Percentiles rank a stretch among this genome's conserved stretches.
phyloP scores from a whole-genome alignment of 1,140 invertebrate genomes.

The Ips typographus region DNA sequence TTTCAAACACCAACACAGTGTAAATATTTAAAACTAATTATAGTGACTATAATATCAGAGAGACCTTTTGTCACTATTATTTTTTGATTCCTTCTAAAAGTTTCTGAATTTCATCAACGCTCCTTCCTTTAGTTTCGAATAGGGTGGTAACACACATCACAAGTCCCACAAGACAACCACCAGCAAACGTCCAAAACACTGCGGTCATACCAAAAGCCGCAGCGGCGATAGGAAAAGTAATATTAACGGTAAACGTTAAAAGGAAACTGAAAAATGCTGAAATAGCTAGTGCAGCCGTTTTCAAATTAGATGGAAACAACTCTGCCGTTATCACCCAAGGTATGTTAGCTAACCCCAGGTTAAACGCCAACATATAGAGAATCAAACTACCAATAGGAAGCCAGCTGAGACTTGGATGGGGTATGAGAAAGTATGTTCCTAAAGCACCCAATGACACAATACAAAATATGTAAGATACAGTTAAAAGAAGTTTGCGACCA shows the following conservation, averaged over 20 bases:
- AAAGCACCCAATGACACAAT: slow-evolving; percentile 20
- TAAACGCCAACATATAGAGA: slow-evolving; percentile 40
- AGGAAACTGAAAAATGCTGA: slow-evolving; percentile 75
- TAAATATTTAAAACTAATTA: too few relatives aligned
- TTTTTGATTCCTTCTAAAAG: slow-evolving; percentile 57
- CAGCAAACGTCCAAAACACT: slow-evolving; percentile 78
- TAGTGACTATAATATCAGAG: too few relatives aligned
- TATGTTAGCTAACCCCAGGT: slow-evolving; percentile 71
- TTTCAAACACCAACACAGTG: too few relatives aligned
- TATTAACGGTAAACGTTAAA: slow-evolving; percentile 75
- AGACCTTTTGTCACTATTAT: background rate
- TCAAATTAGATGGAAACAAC: slow-evolving; percentile 74
- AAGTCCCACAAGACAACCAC: slow-evolving; percentile 60
- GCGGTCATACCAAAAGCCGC: slow-evolving; percentile 64
- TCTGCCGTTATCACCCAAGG: slow-evolving; percentile 83
- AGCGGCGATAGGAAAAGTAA: slow-evolving; percentile 65
- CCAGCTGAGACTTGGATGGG: slow-evolving; percentile 34
- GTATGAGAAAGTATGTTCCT: slow-evolving; percentile 34
- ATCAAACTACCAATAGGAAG: slow-evolving; percentile 41
- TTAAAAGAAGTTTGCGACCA: slow-evolving; percentile 45
- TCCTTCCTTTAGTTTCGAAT: slow-evolving; percentile 41
- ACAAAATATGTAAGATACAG: slow-evolving; percentile 24
- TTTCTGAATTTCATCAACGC: slow-evolving; percentile 33
- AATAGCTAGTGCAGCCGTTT: slow-evolving; percentile 70
- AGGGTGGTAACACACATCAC: slow-evolving; percentile 58